These are phyloP conservation scores for Erethizon dorsatum DNA, from an alignment of 2,797 vertebrate species.

Conservation along the genomic window DNA sequence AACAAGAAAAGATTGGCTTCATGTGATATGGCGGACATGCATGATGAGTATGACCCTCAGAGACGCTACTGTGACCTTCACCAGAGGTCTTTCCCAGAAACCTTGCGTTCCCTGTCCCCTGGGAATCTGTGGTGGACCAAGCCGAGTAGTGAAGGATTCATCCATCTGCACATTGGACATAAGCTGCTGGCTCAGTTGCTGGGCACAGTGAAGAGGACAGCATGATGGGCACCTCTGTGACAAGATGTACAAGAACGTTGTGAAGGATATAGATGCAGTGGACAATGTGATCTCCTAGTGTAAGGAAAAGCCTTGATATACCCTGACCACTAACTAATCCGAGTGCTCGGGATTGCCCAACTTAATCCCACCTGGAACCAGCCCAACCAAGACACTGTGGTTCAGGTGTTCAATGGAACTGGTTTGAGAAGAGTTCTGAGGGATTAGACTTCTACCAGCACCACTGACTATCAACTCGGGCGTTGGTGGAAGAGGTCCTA, in stretches of 20 bases:
- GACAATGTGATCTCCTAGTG: slow-evolving; percentile 96
- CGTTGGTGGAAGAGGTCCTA: slow-evolving; percentile 93
- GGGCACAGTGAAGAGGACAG: slow-evolving; percentile 89
- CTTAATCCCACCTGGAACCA: slow-evolving; percentile 98
- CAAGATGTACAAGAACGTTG: slow-evolving; percentile 97
- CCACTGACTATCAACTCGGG: slow-evolving; percentile 94
- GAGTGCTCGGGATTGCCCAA: slow-evolving; percentile 92
- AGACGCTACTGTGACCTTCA: too few relatives aligned
- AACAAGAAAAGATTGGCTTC: neutral
- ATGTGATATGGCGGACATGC: neutral
- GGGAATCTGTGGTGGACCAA: slow-evolving; percentile 96
- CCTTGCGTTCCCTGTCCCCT: slow-evolving; percentile 93
- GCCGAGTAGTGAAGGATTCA: slow-evolving; percentile 96
- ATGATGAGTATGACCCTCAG: neutral
- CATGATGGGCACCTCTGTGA: slow-evolving; percentile 93
- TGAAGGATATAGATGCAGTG: slow-evolving; percentile 96
- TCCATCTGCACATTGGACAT: slow-evolving; percentile 95
- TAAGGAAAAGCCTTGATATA: slow-evolving; percentile 92
- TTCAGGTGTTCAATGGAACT: slow-evolving; percentile 94
- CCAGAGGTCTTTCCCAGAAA: slow-evolving; percentile 93
- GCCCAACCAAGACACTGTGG: slow-evolving; percentile 95
- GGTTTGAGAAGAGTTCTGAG: slow-evolving; percentile 93
- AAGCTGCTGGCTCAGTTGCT: slow-evolving; percentile 92
- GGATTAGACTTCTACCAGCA: slow-evolving; percentile 93
- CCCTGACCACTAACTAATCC: slow-evolving; percentile 91